Percentiles rank a stretch among this genome's conserved stretches.
phyloP scores from a whole-genome alignment of 2,797 vertebrate species.

The Macropodus opercularis region DNA sequence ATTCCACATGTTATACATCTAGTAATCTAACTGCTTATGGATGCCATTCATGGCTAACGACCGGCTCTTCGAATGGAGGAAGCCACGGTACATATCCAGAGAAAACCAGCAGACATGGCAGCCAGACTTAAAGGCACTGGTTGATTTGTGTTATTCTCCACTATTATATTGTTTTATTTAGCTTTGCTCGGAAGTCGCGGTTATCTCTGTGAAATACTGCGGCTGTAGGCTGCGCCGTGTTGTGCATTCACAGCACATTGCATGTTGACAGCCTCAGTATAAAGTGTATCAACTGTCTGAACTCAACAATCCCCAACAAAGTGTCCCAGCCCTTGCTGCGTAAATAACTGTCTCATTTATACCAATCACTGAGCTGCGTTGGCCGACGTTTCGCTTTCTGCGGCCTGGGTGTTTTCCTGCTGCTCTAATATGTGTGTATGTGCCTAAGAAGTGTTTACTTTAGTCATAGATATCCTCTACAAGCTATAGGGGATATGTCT shows the following conservation, averaged over 20 bases:
- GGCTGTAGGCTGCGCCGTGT: background rate
- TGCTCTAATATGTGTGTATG: slow-evolving; percentile 37
- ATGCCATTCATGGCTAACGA: too few relatives aligned
- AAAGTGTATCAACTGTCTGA: slow-evolving; percentile 37
- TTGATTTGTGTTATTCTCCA: slow-evolving; percentile 7
- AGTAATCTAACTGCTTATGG: too few relatives aligned
- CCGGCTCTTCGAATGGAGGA: too few relatives aligned
- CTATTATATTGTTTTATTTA: background rate
- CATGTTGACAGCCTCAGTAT: slow-evolving; percentile 17
- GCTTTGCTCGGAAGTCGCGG: background rate
- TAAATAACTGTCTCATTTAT: slow-evolving; percentile 51
- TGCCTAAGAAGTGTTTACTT: slow-evolving; percentile 59
- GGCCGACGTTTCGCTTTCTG: slow-evolving; percentile 26
- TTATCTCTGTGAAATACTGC: slow-evolving; percentile 26
- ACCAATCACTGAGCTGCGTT: too few relatives aligned
- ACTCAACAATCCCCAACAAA: slow-evolving; percentile 35
- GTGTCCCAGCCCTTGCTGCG: slow-evolving; percentile 19
- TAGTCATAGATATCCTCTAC: slow-evolving; percentile 49
- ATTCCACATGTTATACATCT: too few relatives aligned
- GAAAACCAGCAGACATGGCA: too few relatives aligned
- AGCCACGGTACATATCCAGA: too few relatives aligned
- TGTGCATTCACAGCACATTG: slow-evolving; percentile 21
- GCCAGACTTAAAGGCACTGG: background rate
- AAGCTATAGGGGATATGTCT: slow-evolving; percentile 52
- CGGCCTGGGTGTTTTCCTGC: slow-evolving; percentile 14